Base-by-base conservation (phyloP, 1,140 invertebrate genomes). In the Protaetia brevitarsis region DNA sequence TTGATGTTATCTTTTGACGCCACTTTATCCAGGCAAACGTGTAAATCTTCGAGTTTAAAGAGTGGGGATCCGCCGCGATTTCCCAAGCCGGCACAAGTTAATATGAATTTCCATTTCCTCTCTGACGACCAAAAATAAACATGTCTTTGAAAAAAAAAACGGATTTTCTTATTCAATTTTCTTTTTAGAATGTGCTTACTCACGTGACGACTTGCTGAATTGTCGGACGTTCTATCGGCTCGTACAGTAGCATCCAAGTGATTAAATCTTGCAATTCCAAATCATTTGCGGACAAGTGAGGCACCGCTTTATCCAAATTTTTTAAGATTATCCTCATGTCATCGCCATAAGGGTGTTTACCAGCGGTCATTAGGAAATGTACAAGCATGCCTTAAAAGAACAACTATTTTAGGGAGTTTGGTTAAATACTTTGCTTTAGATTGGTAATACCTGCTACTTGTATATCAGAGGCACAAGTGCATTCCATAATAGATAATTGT, bases 91-190 rank as follows among this genome's bases (percentile, higher is more conserved):
- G 75, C 62, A 63, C 79, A 80, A 8, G 72, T 67, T 51, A 78
- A 45, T 28, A 80, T 66, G 59, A 79, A 80, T 21, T 73, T 68
- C 78, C 79, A 80, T 60, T 72, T 76, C 67, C 74, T 73, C 3
- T 75, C 66, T 10, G 56, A 56, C 6, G 73, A 69, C 79, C 79
- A 80, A 67, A 79, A 77, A 56, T 70, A 74, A 6, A 78, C 72
- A 67, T 80, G 78, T 3, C 78, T 79, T 59, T 41, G 71, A 74
- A 28, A 41, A 56, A 23, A 31, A 31, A 34, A 21, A 3, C 7
- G 16, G 13, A 23, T 23, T 26, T 19, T 51, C 8, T 51, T 51
- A 19, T 21, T 62, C 2, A 63, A 45, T 28, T 10, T 21, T 41
- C 29, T 51, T 16, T 36, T 2, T 60, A 60, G 21, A 51, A 51